Base-by-base conservation (phyloP, 1,140 invertebrate genomes). In the Leptonema lineaticorne region DNA sequence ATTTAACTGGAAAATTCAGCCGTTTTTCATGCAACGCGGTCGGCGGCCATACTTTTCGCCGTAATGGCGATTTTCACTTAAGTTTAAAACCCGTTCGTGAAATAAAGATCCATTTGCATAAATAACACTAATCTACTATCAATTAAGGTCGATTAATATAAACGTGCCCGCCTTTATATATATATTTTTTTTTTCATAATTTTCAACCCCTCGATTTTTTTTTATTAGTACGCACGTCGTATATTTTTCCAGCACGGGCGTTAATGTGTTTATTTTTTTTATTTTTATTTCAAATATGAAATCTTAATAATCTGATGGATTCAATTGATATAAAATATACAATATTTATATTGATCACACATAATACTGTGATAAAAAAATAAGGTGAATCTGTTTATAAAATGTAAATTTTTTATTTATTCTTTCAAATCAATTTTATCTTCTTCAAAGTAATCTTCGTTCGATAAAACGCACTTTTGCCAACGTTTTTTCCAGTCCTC, bases 131-230 rank as follows among this genome's bases (percentile, higher is more conserved):
- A 53, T 53, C 50, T 24, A 53, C 50, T 53, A 53, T 53, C 50
- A 53, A 53, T 53, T 53, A 53, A 53, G 50, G 50, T 53, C 50
- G 27, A 53, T 53, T 26, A 53, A 53, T 26, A 53, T 53, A 53
- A 26, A 24, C 6, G 5, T 53, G 18, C 46, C 46, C 24, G 46
- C 18, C 2, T 24, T 24, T 26, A 11, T 53, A 26, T 53, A 26
- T 9, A 11, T 24, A 53, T 26, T 14, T 26, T 53, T 53, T 22
- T 50, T 4, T 20, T 20, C 46, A 20, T n/a, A 33, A n/a, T 45
- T 45, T 45, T 45, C 14, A n/a, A 2, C 37, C 37, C 11, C 14
- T n/a, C 14, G 14, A 45, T 7, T 45, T 16, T 45, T 45, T 45
- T n/a, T n/a, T n/a, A n/a, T n/a, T n/a, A n/a, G n/a, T n/a, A n/a